Evolutionary conservation across 2,888 invertebrate species (phyloP).

Genomic region (Venustoraphidia nigricollis): DNA sequence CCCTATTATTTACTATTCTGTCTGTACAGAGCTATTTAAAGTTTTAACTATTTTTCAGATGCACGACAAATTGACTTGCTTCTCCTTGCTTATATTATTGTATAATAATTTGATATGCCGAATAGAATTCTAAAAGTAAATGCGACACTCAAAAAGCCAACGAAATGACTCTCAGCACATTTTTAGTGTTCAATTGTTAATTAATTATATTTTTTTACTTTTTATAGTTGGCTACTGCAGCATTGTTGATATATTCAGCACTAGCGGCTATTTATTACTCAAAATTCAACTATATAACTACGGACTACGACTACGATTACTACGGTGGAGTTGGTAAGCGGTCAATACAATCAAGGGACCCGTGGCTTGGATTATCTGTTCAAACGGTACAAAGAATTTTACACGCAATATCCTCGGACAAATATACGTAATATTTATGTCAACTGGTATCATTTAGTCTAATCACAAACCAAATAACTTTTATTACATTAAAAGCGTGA

Average conservation of each 20-base stretch:
- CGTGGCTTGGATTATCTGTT: slow-evolving; percentile 39
- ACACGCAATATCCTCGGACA: slow-evolving; percentile 35
- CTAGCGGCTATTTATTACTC: slow-evolving; percentile 78
- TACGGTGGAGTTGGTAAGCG: slow-evolving; percentile 29
- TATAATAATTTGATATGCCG: too few species aligned
- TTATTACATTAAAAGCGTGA: too few species aligned
- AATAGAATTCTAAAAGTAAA: too few species aligned
- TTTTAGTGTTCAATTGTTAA: not conserved
- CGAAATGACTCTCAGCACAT: not conserved
- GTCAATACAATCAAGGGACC: slow-evolving; percentile 26
- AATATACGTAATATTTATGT: slow-evolving; percentile 21
- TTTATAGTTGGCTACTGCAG: slow-evolving; percentile 63
- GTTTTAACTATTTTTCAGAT: too few species aligned
- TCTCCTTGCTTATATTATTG: too few species aligned
- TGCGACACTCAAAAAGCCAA: too few species aligned
- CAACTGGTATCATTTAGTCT: too few species aligned
- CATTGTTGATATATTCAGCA: slow-evolving; percentile 66
- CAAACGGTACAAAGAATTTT: slow-evolving; percentile 51
- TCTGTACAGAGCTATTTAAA: too few species aligned
- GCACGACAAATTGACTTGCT: too few species aligned
- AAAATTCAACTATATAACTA: slow-evolving; percentile 69
- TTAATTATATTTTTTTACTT: slow-evolving; percentile 9
- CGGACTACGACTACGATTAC: slow-evolving; percentile 59
- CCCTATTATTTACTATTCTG: too few species aligned
- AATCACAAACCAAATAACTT: too few species aligned